Evolutionary conservation across 1,140 invertebrate genomes (phyloP), one percentile per base, ranked within the genome.

Genomic region (Sitodiplosis mosellana): DNA sequence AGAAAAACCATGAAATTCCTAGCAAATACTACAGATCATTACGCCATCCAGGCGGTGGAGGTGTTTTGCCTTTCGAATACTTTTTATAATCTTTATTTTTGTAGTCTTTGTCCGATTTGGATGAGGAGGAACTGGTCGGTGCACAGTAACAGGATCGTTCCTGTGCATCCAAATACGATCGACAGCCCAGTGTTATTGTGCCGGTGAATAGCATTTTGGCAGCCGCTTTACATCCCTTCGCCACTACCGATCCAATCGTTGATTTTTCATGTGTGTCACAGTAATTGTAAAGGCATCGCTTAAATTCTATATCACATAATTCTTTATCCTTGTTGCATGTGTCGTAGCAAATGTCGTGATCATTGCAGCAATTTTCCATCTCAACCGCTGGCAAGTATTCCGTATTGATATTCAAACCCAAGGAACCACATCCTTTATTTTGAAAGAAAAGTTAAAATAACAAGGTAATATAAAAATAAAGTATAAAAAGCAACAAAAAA

Each of bases 321-420:
- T 89, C 85, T 63, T 88, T 90, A 43, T 84, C 78, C 27, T 66
- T 74, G 53, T 84, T 86, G 59, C 88, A 93, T 2, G 83, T 88
- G 51, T 88, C 87, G 56, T 93, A 93, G 61, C 88, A 93, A 50
- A 83, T 75, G 54, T 93, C 88, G 63, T 93, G 88, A 2, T 60
- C 56, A 60, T 91, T 76, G 66, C 87, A 93, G 57, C 87, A 93
- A 52, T 77, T 75, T 8, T 80, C 82, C 79, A 89, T 84, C 61
- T 83, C 76, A 20, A 70, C 67, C 10, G 81, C 65, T 8, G 85
- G 83, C 21, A 89, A 67, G 55, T 81, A 81, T 50, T 85, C 77
- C 22, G 76, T 76, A 41, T 74, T 74, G 51, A 88, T 78, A 67
- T 85, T 68, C 45, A 81, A 69, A 14, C 76, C 75, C 19, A 87